A percentile compares a stretch with the other conserved stretches of the same genome.
These are phyloP conservation scores for Mareca strepera DNA, from an alignment of 2,797 vertebrate species.

Conservation along the genomic window DNA sequence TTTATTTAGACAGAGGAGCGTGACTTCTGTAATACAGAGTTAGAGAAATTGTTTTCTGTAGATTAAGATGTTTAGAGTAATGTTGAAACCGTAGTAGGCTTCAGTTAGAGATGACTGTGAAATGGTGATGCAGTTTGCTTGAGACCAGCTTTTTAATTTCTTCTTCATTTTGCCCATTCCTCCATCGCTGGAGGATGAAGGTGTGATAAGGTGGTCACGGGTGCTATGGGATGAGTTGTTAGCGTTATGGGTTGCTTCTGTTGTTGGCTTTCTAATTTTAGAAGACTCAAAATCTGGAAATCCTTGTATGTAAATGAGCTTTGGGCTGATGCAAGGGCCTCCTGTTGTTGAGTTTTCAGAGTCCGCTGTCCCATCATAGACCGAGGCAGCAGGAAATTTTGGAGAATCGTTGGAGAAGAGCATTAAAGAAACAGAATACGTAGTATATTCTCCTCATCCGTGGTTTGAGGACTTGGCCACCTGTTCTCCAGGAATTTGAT, in stretches of 20 bases:
- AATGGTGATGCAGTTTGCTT: not conserved
- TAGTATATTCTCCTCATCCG: not conserved
- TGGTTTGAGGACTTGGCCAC: not conserved
- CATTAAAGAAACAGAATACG: not conserved
- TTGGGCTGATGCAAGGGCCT: not conserved
- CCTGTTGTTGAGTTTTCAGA: not conserved
- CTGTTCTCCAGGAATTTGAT: not conserved
- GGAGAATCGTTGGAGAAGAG: not conserved
- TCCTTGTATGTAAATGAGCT: not conserved
- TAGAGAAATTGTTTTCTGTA: not conserved
- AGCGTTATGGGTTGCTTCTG: not conserved
- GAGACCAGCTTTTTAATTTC: not conserved
- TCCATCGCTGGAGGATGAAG: not conserved
- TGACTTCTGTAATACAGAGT: not conserved
- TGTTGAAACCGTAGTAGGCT: not conserved
- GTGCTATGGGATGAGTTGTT: accelerated
- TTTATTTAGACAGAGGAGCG: not conserved
- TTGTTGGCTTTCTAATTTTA: not conserved
- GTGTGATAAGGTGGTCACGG: not conserved
- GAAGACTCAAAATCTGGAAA: not conserved
- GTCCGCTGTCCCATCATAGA: not conserved
- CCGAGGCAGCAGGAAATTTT: not conserved
- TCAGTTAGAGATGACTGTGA: not conserved
- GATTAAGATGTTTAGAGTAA: not conserved
- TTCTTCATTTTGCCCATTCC: not conserved